Conservation (phyloP, 2,113 vertebrate species). For the Noturus placidus region DNA sequence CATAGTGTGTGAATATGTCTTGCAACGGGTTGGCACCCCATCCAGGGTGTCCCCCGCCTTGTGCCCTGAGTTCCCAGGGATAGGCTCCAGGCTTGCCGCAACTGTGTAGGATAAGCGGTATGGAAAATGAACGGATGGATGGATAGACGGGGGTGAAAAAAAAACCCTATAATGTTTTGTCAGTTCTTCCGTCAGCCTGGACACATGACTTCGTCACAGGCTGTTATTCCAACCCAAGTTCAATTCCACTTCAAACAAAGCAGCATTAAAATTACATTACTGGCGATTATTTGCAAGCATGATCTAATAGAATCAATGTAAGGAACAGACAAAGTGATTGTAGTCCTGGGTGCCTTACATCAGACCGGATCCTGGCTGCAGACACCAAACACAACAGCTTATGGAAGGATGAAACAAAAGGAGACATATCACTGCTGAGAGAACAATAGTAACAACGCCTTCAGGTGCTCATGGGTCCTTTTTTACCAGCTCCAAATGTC, state of each 20-base stretch:
- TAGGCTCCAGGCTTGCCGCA: no score
- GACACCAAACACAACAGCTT: slow-evolving; percentile 27
- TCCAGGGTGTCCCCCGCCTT: no score
- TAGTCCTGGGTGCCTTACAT: background rate
- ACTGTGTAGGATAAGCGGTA: no score
- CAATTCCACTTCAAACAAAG: background rate
- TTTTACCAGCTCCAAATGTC: background rate
- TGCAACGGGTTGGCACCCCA: no score
- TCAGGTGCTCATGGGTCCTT: slow-evolving; percentile 7
- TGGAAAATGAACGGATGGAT: no score
- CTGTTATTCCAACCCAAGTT: slow-evolving; percentile 1
- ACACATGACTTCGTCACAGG: slow-evolving; percentile 30
- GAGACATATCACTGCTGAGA: slow-evolving; percentile 14
- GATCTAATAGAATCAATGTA: background rate
- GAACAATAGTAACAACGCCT: slow-evolving; percentile 41
- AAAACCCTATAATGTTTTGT: background rate
- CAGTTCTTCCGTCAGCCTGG: background rate
- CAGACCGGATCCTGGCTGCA: background rate
- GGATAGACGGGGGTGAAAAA: no score
- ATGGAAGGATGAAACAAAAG: slow-evolving; percentile 48
- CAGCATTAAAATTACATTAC: background rate
- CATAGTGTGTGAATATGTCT: no score
- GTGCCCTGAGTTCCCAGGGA: no score
- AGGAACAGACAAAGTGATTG: background rate
- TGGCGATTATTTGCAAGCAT: background rate